These are phyloP conservation scores for Tetrao urogallus DNA, from an alignment of 2,113 vertebrate genomes.

Conservation along the genomic window DNA sequence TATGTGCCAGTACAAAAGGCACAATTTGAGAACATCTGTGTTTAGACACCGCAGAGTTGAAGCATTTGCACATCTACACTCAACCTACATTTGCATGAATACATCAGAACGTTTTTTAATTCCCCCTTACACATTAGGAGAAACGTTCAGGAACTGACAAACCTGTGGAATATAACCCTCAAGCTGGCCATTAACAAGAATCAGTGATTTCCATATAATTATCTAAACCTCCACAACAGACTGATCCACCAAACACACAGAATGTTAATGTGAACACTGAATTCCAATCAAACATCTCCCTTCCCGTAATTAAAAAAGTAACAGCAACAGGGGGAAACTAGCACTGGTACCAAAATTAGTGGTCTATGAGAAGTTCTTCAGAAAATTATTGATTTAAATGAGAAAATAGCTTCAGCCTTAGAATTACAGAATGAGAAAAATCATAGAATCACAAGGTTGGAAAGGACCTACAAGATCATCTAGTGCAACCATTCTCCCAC, in stretches of 20 bases:
- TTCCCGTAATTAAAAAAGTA: neutral
- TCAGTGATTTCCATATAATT: conserved; percentile 30
- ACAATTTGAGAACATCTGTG: neutral
- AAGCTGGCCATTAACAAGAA: conserved; percentile 28
- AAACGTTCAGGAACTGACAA: conserved; percentile 16
- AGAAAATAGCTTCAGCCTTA: neutral
- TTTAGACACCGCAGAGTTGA: neutral
- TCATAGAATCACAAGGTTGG: no score
- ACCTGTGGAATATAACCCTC: neutral
- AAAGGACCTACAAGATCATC: no score
- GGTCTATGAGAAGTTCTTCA: neutral
- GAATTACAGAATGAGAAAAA: neutral
- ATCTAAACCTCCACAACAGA: neutral
- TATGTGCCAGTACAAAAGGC: neutral
- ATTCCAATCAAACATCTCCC: conserved; percentile 22
- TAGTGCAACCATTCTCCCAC: no score
- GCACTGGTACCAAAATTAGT: neutral
- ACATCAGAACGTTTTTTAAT: conserved; percentile 29
- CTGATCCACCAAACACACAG: neutral
- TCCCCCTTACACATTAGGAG: neutral
- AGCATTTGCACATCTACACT: neutral
- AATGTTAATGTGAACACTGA: conserved; percentile 2
- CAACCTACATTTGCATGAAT: neutral
- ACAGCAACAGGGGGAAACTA: neutral
- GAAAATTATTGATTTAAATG: neutral